phyloP scores from a whole-genome alignment of 2,888 invertebrate species.

The Antitype chi region DNA sequence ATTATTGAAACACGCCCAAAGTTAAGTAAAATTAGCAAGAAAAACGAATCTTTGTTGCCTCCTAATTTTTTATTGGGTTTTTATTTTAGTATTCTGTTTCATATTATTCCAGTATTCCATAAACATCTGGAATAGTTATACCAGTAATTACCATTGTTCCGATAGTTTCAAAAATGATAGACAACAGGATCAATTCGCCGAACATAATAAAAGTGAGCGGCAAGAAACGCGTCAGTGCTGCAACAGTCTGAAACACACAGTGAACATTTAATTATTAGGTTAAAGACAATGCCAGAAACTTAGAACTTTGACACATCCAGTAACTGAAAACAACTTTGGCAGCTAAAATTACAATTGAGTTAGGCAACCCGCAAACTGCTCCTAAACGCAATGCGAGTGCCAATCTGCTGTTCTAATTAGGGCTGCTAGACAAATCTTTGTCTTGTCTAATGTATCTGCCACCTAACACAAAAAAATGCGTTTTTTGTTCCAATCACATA shows the following conservation, averaged over 20 bases:
- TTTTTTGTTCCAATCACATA: too few species aligned
- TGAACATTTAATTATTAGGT: not conserved
- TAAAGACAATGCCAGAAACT: not conserved
- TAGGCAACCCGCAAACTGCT: not conserved
- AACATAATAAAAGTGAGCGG: conserved; percentile 60
- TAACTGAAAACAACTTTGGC: not conserved
- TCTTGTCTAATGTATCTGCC: too few species aligned
- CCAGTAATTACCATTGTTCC: conserved; percentile 50
- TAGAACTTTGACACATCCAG: conserved; percentile 1
- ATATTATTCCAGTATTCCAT: too few species aligned
- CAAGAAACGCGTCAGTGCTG: conserved; percentile 42
- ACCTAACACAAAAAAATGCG: too few species aligned
- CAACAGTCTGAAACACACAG: conserved; percentile 35
- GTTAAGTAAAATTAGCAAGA: too few species aligned
- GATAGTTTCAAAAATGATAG: conserved; percentile 67
- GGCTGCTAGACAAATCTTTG: too few species aligned
- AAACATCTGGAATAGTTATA: not conserved
- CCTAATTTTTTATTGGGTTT: too few species aligned
- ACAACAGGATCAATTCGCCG: conserved; percentile 68
- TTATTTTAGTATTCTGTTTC: too few species aligned
- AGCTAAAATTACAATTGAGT: not conserved
- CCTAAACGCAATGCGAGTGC: not conserved
- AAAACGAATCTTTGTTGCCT: too few species aligned
- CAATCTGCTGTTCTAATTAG: not conserved
- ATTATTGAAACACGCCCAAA: too few species aligned